A percentile compares a stretch with the other conserved stretches of the same genome.
These are phyloP conservation scores for Champsocephalus gunnari DNA, from an alignment of 2,797 vertebrate species.

Conservation along the genomic window DNA sequence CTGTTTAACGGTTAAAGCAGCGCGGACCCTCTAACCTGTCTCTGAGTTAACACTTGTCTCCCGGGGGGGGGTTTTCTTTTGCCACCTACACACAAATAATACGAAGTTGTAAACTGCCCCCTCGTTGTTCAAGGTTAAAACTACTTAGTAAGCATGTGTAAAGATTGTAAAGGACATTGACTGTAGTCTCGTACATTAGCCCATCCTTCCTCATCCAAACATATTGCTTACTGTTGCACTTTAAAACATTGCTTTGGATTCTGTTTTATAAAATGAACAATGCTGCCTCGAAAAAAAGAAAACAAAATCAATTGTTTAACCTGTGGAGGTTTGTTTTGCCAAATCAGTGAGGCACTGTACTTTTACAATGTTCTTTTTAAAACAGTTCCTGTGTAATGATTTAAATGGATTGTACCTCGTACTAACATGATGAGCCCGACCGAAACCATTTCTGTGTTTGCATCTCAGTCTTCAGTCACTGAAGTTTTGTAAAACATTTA, in stretches of 20 bases:
- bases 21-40: conserved; percentile 20
- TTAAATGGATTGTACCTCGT: not conserved
- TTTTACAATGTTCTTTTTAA: conserved; percentile 2
- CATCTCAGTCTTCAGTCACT: not conserved
- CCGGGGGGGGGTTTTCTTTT: conserved; percentile 6
- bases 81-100: conserved; percentile 23
- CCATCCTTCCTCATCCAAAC: not conserved
- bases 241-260: not conserved
- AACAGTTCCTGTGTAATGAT: conserved; percentile 1
- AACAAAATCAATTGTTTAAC: not conserved
- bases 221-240: not conserved
- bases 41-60: conserved; percentile 25
- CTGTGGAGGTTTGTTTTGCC: not conserved
- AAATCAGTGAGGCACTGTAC: conserved; percentile 7
- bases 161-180: not conserved
- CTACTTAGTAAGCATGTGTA: not conserved
- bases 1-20: conserved; percentile 40
- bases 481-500: not conserved
- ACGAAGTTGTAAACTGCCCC: not conserved
- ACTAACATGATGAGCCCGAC: not conserved
- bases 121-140: not conserved
- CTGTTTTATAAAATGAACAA: too few relatives aligned
- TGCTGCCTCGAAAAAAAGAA: too few relatives aligned
- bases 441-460: not conserved
- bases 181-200: conserved; percentile 3